Percentiles rank a stretch among this genome's conserved stretches.
These are phyloP conservation scores for Castor canadensis DNA, from an alignment of 2,113 vertebrate species.

Conservation along the genomic window DNA sequence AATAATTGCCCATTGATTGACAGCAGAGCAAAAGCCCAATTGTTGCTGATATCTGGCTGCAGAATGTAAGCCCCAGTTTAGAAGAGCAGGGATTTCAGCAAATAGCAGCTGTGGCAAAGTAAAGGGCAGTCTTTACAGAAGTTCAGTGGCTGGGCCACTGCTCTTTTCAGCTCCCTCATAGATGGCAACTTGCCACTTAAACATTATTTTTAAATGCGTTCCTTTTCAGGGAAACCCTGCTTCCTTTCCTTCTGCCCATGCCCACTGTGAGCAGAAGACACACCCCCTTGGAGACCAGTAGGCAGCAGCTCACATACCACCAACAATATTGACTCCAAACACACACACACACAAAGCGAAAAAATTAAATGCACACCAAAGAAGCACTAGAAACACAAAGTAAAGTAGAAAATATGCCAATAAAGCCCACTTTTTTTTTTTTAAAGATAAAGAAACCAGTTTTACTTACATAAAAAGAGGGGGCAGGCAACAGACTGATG, in stretches of 20 bases:
- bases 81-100: slow-evolving; percentile 39
- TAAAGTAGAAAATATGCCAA: not conserved
- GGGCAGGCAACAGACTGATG: slow-evolving; percentile 72
- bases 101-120: slow-evolving; percentile 48
- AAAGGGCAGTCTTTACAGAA: slow-evolving; percentile 36
- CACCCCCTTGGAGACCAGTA: no score
- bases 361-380: not conserved
- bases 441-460: slow-evolving; percentile 61
- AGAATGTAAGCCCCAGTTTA: not conserved
- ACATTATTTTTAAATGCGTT: no score
- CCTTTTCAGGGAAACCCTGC: no score
- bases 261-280: no score
- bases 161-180: not conserved
- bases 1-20: slow-evolving; percentile 52
- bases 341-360: not conserved
- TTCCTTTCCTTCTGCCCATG: no score
- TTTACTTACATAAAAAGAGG: slow-evolving; percentile 81
- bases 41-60: slow-evolving; percentile 41
- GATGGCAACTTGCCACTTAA: not conserved
- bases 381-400: slow-evolving; percentile 4
- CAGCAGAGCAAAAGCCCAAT: slow-evolving; percentile 45
- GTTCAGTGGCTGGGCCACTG: not conserved
- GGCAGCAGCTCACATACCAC: not conserved
- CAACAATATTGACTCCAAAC: not conserved
- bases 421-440: not conserved